A percentile compares a stretch with the other conserved stretches of the same genome.
These are phyloP conservation scores for Dryobotodes eremita DNA, from an alignment of 2,888 invertebrate genomes.

Conservation along the genomic window DNA sequence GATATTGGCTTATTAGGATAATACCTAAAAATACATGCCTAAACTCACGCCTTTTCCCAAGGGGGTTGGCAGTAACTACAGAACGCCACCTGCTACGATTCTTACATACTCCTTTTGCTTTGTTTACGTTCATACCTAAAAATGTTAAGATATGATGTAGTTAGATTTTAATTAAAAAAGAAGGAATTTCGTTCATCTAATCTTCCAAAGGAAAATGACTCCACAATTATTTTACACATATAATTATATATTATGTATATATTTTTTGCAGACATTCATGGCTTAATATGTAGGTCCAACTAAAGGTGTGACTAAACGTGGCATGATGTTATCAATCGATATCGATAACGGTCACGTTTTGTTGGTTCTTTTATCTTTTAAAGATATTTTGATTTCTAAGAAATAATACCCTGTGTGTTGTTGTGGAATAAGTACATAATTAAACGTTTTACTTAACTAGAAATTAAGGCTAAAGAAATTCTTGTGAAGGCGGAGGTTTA, in stretches of 20 bases:
- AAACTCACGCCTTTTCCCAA: too few species aligned
- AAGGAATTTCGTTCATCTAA: neutral
- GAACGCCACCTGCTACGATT: too few species aligned
- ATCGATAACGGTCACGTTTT: constrained; percentile 55
- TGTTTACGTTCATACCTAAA: too few species aligned
- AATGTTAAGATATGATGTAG: neutral
- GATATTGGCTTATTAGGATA: neutral
- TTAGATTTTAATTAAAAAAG: neutral
- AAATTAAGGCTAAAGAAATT: neutral
- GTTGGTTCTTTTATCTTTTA: constrained; percentile 29
- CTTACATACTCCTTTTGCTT: too few species aligned
- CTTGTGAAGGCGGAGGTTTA: too few species aligned
- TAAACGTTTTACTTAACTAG: neutral
- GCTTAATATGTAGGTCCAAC: constrained; percentile 1
- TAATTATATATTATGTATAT: neutral
- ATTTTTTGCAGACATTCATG: constrained; percentile 11
- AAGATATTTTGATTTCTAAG: constrained; percentile 37
- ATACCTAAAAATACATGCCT: neutral
- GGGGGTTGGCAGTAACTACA: too few species aligned
- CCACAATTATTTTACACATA: neutral
- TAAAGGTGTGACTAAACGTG: constrained; percentile 38
- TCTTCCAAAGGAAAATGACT: neutral
- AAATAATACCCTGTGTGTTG: constrained; percentile 1
- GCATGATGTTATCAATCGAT: constrained; percentile 29
- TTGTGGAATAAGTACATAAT: too few species aligned